Evolutionary conservation across 2,113 vertebrate genomes (phyloP), one percentile per base, ranked within the genome.

Genomic region (Otolemur garnettii): DNA sequence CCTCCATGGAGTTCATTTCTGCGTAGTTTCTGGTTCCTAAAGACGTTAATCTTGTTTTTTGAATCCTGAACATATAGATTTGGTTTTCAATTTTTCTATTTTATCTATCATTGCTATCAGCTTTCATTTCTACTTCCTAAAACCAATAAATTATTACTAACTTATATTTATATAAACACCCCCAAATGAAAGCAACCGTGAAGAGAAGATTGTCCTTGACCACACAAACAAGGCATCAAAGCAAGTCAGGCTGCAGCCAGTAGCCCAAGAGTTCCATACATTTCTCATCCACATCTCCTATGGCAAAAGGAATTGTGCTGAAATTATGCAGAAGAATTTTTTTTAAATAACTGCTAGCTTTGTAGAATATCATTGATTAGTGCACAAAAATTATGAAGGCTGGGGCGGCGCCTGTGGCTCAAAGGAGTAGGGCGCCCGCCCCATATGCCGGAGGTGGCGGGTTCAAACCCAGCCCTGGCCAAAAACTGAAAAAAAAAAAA

Each of bases 241-340:
- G 5, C 53, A 45, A 24, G 6, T 72, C 12, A 45, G 28, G 12
- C 3, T 19, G 7, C 15, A 75, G 50, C 38, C 45, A 50, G 35
- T 1, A 30, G 50, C 6, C 15, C 57, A 18, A 0, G 0, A 50
- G 12, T 22, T 57, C 17, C n/a, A 79, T 18, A 24, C 4, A 3
- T 9, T 28, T 10, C 38, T 60, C n/a, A 55, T 2, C 15, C 50
- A 4, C 19, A 0, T n/a, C 78, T 33, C 2, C 0, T 62, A 57
- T 72, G 86, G 66, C 72, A 64, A 90, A 92, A 94, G 30, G 15
- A 93, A 91, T 62, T 69, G 33, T 42, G 18, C 28, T 87, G 15
- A 38, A 86, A 80, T 12, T 30, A 3, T 62, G 2, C 35, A 72
- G 38, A 9, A 50, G 62, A 77, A 82, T 50, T 50, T 50, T 45